These are phyloP conservation scores for Brachionus koreanus DNA, from an alignment of 1,140 invertebrate genomes.

Conservation along the genomic window DNA sequence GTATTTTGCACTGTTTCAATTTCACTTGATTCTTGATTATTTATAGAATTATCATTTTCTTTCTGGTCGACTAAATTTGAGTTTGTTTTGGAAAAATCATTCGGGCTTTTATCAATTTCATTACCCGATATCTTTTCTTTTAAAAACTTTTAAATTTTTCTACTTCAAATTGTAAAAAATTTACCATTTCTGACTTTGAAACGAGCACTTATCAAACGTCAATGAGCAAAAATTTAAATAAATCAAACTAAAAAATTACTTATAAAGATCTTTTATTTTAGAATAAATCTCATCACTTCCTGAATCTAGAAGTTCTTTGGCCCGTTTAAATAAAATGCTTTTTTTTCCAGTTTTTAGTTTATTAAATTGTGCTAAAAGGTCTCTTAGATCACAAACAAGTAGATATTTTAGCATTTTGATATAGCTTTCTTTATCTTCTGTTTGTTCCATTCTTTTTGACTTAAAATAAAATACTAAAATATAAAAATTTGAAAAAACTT, in stretches of 20 bases:
- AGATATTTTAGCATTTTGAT: not conserved
- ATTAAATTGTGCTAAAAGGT: not conserved
- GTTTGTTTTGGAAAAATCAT: not conserved
- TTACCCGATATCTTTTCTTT: not conserved
- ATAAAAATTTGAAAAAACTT: too few relatives aligned
- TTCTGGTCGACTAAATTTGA: not conserved
- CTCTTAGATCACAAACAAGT: not conserved
- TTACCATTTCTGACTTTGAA: not conserved
- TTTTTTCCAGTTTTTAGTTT: not conserved
- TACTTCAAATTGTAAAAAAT: not conserved
- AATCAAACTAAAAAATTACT: not conserved
- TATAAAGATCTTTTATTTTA: not conserved
- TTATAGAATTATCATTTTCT: not conserved
- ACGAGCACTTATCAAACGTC: not conserved
- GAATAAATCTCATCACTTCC: not conserved
- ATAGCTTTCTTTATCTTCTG: not conserved
- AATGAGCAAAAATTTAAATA: not conserved
- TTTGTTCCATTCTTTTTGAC: not conserved
- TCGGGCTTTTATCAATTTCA: not conserved
- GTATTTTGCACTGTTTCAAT: not conserved
- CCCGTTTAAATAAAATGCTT: not conserved
- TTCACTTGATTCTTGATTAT: not conserved
- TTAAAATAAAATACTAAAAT: too few relatives aligned
- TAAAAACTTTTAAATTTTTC: not conserved
- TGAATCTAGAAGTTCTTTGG: not conserved